phyloP scores from a whole-genome alignment of 2,888 invertebrate genomes.

The Pandemis cinnamomeana region DNA sequence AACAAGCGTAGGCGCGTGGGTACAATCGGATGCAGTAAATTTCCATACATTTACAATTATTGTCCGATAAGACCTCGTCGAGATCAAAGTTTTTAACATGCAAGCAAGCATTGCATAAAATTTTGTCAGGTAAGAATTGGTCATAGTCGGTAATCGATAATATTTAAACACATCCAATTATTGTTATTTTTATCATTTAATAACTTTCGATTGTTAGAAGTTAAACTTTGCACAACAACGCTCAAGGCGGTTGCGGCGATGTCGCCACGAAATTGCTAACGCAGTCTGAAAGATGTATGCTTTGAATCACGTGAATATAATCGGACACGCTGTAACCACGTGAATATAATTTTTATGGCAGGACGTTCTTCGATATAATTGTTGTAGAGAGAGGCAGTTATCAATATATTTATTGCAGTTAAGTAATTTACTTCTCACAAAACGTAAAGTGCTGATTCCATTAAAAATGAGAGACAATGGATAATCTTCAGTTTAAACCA shows the following conservation, averaged over 20 bases:
- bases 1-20: neutral
- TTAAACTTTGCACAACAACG: conserved; percentile 16
- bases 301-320: neutral
- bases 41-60: too few relatives aligned
- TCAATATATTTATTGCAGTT: neutral
- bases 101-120: neutral
- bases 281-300: conserved; percentile 11
- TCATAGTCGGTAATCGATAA: conserved; percentile 10
- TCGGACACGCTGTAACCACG: neutral
- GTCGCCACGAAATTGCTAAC: conserved; percentile 4
- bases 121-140: neutral
- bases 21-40: neutral
- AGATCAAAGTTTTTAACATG: neutral
- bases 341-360: neutral
- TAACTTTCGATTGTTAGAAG: neutral
- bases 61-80: neutral
- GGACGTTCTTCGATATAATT: neutral
- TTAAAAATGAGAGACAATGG: too few relatives aligned
- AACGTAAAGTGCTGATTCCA: neutral
- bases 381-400: neutral
- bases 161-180: neutral
- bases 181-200: neutral
- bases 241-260: conserved; percentile 1
- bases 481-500: too few relatives aligned
- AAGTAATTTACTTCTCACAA: neutral